Evolutionary conservation across 2,888 invertebrate species (phyloP).

Genomic region (Dione juno): DNA sequence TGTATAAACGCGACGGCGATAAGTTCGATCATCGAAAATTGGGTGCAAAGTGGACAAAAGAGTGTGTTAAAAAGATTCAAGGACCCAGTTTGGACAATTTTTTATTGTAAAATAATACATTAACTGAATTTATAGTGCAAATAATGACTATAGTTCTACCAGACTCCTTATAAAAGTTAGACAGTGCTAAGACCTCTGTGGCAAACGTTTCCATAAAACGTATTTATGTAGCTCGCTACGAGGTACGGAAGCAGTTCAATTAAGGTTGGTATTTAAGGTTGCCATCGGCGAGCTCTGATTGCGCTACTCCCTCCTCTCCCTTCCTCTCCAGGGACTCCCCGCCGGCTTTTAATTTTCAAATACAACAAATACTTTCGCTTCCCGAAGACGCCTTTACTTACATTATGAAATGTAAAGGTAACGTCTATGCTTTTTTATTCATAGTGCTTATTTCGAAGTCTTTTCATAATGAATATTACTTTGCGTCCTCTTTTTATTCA

Average conservation of each 20-base stretch:
- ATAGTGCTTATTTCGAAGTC: slow-evolving; percentile 39
- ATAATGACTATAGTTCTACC: neutral
- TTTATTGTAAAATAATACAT: too few species aligned
- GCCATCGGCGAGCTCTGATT: slow-evolving; percentile 78
- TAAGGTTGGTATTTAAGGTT: slow-evolving; percentile 82
- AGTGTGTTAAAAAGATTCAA: too few species aligned
- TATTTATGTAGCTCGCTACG: slow-evolving; percentile 73
- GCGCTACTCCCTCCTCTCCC: slow-evolving; percentile 63
- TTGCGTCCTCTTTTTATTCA: slow-evolving; percentile 29
- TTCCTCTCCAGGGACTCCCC: slow-evolving; percentile 61
- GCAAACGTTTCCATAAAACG: slow-evolving; percentile 71
- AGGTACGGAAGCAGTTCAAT: slow-evolving; percentile 79
- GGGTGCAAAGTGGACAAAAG: too few species aligned
- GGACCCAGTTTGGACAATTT: too few species aligned
- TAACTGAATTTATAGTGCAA: neutral
- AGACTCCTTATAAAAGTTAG: slow-evolving; percentile 31
- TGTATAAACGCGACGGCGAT: too few species aligned
- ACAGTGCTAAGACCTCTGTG: slow-evolving; percentile 65
- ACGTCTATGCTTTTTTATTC: slow-evolving; percentile 38
- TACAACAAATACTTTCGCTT: slow-evolving; percentile 76
- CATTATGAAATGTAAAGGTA: slow-evolving; percentile 48
- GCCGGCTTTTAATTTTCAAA: slow-evolving; percentile 79
- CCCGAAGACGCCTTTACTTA: slow-evolving; percentile 50
- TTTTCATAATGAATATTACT: slow-evolving; percentile 37
- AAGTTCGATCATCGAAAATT: too few species aligned